Evolutionary conservation across 2,888 invertebrate genomes (phyloP), one percentile per base, ranked within the genome.

Genomic region (Eupelmus urozonus): DNA sequence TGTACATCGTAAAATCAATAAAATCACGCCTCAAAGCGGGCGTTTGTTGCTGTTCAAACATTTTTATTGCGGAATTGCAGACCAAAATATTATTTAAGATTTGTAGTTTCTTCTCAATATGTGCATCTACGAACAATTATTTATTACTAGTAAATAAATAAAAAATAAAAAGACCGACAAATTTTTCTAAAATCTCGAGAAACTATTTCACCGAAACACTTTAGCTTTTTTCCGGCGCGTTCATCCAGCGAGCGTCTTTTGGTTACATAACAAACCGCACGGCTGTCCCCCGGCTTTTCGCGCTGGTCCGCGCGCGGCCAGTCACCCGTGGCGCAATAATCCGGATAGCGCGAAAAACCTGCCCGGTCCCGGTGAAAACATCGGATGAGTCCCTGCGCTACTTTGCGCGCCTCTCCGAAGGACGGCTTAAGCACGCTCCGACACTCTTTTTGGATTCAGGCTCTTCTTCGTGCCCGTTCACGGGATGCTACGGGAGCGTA

Each of bases 401-500:
- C 66, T 57, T 42, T 42, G 40, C 16, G 9, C 45, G n/a, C 63
- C 57, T 66, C 65, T 40, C 42, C 29, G 65, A 18, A 34, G 59
- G 3, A 29, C 34, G 20, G 75, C 81, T 86, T 85, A 82, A 78
- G 82, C 82, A 84, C 82, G 85, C 85, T 79, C 81, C 83, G 81
- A 85, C 85, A 84, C 85, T 86, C 82, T 82, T 51, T 67, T 76
- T 45, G 27, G 57, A 23, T 11, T 40, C 20, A 40, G 9, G 23
- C 1, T 73, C 23, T 55, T 67, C 59, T 73, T 80, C 80, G 71
- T 59, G 57, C 42, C 20, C 69, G 62, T 34, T 62, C 66, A n/a
- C 49, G 27, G 16, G 53, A 60, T 45, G 67, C 25, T 13, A 42
- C 57, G 18, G 23, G 72, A 25, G 42, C 25, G 18, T 62, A 53